Evolutionary conservation across 2,113 vertebrate species (phyloP).

Genomic region (Corythornis vintsioides): DNA sequence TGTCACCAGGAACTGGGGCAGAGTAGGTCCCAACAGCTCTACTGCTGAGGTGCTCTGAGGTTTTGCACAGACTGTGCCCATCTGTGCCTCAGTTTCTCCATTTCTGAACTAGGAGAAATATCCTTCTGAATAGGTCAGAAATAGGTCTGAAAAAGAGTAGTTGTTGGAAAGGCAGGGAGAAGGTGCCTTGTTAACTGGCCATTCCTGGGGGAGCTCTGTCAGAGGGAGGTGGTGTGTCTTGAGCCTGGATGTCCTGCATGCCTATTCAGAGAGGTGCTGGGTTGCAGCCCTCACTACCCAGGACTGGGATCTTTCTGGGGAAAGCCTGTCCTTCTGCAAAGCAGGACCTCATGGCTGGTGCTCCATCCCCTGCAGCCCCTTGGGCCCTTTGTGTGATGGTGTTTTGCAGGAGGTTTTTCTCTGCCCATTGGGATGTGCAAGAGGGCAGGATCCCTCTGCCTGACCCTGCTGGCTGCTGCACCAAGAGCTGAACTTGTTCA

Average conservation of each 20-base stretch:
- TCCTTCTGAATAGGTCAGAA: not conserved
- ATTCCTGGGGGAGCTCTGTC: not conserved
- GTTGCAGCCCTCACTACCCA: not conserved
- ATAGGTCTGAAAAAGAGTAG: not conserved
- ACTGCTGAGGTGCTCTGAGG: not conserved
- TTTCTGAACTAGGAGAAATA: not conserved
- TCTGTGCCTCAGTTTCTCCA: not conserved
- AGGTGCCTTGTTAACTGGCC: not conserved
- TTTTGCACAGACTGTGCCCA: accelerated
- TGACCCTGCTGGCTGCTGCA: not conserved
- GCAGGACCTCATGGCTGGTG: not conserved
- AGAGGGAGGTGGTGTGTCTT: not conserved
- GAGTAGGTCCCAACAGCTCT: not conserved
- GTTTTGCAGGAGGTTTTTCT: not conserved
- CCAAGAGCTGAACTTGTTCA: not conserved
- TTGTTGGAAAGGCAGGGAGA: not conserved
- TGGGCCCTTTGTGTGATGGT: accelerated
- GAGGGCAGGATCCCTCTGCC: not conserved
- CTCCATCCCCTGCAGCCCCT: not conserved
- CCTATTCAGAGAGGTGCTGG: not conserved
- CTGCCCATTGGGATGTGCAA: not conserved
- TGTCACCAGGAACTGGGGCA: not conserved
- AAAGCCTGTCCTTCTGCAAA: not conserved
- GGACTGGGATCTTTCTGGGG: too few relatives aligned
- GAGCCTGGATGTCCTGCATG: not conserved